Conservation (phyloP, 2,113 vertebrate genomes). For the Thomomys bottae region DNA sequence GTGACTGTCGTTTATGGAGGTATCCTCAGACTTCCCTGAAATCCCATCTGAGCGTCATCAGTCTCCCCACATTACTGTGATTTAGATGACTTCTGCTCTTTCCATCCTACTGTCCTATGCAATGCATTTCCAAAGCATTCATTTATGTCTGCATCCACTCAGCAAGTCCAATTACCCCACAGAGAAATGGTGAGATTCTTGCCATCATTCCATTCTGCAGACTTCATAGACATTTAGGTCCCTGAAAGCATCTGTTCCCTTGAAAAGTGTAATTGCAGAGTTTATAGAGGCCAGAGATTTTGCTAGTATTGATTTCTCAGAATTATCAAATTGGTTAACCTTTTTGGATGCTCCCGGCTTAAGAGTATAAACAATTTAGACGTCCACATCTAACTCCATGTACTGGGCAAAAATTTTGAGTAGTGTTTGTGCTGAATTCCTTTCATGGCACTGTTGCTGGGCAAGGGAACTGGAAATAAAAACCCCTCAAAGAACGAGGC, state of each 20-base stretch:
- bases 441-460: background rate
- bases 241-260: conserved; percentile 19
- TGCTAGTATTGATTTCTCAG: background rate
- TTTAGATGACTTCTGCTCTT: background rate
- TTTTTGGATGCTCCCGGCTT: background rate
- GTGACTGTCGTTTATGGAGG: background rate
- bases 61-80: conserved; percentile 42
- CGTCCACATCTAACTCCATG: background rate
- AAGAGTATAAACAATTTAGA: background rate
- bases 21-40: conserved; percentile 27
- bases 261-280: background rate
- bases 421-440: background rate
- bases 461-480: background rate
- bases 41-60: background rate
- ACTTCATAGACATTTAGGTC: conserved; percentile 17
- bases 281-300: background rate
- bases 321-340: background rate
- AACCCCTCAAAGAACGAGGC: background rate
- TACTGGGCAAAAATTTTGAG: background rate
- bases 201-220: background rate
- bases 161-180: background rate
- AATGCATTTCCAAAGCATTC: background rate
- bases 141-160: background rate
- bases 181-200: background rate
- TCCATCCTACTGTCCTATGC: background rate